A percentile compares a stretch with the other conserved stretches of the same genome.
Conservation (phyloP, 2,888 invertebrate genomes). For the Acanthosepion lycidas region DNA sequence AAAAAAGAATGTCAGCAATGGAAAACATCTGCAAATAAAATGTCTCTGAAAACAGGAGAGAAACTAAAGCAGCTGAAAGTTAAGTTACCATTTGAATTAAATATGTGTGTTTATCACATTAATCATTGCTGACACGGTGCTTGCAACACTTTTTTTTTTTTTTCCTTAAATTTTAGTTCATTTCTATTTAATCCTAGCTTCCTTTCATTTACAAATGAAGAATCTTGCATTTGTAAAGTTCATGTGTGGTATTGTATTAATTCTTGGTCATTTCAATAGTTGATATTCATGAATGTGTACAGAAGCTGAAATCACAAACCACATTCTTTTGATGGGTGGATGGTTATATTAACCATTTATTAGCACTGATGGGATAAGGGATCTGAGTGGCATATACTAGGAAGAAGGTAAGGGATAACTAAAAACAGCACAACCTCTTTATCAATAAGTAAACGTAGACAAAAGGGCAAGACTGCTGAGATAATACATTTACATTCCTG, state of each 20-base stretch:
- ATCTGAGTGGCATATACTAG: too few relatives aligned
- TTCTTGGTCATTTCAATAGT: constrained; percentile 17
- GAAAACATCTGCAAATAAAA: constrained; percentile 1
- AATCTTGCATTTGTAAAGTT: background rate
- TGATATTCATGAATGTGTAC: background rate
- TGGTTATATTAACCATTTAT: background rate
- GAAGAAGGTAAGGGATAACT: background rate
- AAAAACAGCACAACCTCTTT: too few relatives aligned
- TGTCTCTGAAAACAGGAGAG: background rate
- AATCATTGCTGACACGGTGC: background rate
- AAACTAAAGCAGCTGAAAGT: background rate
- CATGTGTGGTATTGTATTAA: background rate
- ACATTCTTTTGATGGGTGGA: constrained; percentile 10
- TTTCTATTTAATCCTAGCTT: background rate
- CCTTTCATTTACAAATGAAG: background rate
- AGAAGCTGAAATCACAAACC: background rate
- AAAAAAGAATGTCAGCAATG: constrained; percentile 6
- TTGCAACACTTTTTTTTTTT: background rate
- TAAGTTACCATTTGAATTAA: background rate
- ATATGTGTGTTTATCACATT: background rate
- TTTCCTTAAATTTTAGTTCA: background rate
- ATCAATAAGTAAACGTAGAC: too few relatives aligned
- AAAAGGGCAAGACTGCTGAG: too few relatives aligned
- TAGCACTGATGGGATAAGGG: background rate
- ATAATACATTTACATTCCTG: too few relatives aligned